Conservation (phyloP, 2,797 vertebrate species). For the Melanotaenia boesemani region DNA sequence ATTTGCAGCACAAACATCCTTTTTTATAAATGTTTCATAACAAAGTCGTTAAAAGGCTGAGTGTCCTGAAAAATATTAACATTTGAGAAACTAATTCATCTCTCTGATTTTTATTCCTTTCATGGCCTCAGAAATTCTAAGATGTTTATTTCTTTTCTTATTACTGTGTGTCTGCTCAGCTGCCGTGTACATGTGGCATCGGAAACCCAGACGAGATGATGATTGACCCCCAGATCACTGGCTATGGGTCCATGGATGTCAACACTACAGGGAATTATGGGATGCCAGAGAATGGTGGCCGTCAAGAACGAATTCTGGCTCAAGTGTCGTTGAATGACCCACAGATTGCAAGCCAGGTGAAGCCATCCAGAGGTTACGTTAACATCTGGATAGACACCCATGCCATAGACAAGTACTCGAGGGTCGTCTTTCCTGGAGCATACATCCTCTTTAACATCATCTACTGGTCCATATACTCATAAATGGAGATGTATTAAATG, state of each 20-base stretch:
- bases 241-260: constrained; percentile 89
- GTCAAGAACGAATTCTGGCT: constrained; percentile 90
- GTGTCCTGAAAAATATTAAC: constrained; percentile 29
- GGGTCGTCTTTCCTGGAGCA: constrained; percentile 93
- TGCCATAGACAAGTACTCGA: constrained; percentile 96
- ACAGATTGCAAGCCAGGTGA: constrained; percentile 85
- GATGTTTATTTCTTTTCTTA: constrained; percentile 2
- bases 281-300: constrained; percentile 88
- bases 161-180: constrained; percentile 68
- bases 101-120: background rate
- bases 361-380: constrained; percentile 85
- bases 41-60: constrained; percentile 47
- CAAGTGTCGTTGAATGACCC: constrained; percentile 89
- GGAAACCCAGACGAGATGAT: constrained; percentile 91
- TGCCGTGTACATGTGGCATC: constrained; percentile 91
- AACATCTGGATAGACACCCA: constrained; percentile 95
- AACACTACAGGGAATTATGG: constrained; percentile 91
- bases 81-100: constrained; percentile 14
- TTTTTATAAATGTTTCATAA: constrained; percentile 56
- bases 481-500: constrained; percentile 47
- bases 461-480: constrained; percentile 98
- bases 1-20: constrained; percentile 66
- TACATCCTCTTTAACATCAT: constrained; percentile 98
- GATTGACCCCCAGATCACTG: constrained; percentile 88
- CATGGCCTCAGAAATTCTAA: background rate